Evolutionary conservation across 2,797 vertebrate genomes (phyloP).

Genomic region (Discoglossus pictus): DNA sequence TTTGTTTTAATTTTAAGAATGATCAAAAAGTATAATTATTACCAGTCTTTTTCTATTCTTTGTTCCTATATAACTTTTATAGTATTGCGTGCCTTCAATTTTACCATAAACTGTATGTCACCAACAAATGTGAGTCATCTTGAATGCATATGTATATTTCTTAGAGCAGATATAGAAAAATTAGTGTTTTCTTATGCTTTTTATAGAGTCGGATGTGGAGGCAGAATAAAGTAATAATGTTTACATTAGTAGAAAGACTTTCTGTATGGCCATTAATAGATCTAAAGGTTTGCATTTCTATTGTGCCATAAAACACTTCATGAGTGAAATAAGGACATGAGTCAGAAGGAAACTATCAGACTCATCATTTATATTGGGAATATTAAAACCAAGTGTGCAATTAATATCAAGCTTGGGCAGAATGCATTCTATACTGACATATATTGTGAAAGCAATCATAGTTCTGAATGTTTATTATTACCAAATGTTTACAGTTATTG

Average conservation of each 20-base stretch:
- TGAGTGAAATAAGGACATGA: slow-evolving; percentile 40
- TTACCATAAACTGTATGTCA: background rate
- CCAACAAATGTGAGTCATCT: slow-evolving; percentile 10
- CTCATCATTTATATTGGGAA: slow-evolving; percentile 20
- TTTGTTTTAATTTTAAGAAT: background rate
- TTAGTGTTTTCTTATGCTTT: slow-evolving; percentile 1
- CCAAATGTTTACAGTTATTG: slow-evolving; percentile 8
- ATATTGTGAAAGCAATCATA: slow-evolving; percentile 1
- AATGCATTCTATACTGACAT: slow-evolving; percentile 13
- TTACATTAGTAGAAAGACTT: slow-evolving; percentile 13
- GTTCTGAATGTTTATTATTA: slow-evolving; percentile 12
- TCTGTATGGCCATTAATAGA: slow-evolving; percentile 19
- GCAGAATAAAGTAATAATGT: slow-evolving; percentile 31
- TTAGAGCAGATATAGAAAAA: slow-evolving; percentile 10
- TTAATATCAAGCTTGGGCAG: slow-evolving; percentile 21
- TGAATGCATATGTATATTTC: slow-evolving; percentile 30
- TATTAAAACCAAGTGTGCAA: slow-evolving; percentile 42
- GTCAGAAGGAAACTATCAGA: slow-evolving; percentile 29
- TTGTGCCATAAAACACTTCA: background rate
- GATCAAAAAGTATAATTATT: background rate
- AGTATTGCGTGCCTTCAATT: slow-evolving; percentile 3
- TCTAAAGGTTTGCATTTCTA: slow-evolving; percentile 21
- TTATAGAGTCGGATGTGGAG: background rate
- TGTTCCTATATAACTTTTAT: slow-evolving; percentile 7
- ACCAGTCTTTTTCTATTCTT: background rate